A percentile compares a stretch with the other conserved stretches of the same genome.
Conservation (phyloP, 2,888 invertebrate genomes). For the Volucella zonaria region DNA sequence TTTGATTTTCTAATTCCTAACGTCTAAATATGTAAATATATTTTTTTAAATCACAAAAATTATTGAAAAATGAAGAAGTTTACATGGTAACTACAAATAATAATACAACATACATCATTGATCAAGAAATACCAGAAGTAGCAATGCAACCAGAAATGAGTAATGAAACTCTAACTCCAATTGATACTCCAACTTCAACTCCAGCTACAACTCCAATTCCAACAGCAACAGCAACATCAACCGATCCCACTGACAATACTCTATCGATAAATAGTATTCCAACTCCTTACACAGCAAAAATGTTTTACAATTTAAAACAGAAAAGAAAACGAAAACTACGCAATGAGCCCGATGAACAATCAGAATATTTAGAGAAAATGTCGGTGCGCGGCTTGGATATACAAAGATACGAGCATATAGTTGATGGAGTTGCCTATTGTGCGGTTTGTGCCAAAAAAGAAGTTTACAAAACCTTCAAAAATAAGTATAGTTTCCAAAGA, state of each 20-base stretch:
- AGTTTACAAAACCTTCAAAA: conserved; percentile 81
- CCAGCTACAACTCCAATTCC: neutral
- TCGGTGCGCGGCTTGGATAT: conserved; percentile 81
- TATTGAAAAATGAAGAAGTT: conserved; percentile 60
- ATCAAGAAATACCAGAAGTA: conserved; percentile 42
- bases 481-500: conserved; percentile 81
- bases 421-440: conserved; percentile 81
- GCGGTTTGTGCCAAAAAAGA: conserved; percentile 81
- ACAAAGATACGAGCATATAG: conserved; percentile 81
- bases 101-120: conserved; percentile 69
- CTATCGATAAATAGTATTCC: conserved; percentile 44
- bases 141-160: conserved; percentile 3
- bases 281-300: conserved; percentile 30
- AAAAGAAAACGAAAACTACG: conserved; percentile 81
- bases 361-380: conserved; percentile 81
- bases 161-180: neutral
- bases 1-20: conserved; percentile 61
- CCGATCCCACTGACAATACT: conserved; percentile 75
- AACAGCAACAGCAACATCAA: conserved; percentile 55
- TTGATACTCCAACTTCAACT: conserved; percentile 1
- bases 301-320: conserved; percentile 77
- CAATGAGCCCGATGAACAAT: conserved; percentile 80
- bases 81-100: conserved; percentile 69
- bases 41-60: conserved; percentile 55
- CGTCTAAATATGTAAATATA: conserved; percentile 61